These are phyloP conservation scores for Dasysyrphus albostriatus DNA, from an alignment of 2,888 invertebrate species.

Conservation along the genomic window DNA sequence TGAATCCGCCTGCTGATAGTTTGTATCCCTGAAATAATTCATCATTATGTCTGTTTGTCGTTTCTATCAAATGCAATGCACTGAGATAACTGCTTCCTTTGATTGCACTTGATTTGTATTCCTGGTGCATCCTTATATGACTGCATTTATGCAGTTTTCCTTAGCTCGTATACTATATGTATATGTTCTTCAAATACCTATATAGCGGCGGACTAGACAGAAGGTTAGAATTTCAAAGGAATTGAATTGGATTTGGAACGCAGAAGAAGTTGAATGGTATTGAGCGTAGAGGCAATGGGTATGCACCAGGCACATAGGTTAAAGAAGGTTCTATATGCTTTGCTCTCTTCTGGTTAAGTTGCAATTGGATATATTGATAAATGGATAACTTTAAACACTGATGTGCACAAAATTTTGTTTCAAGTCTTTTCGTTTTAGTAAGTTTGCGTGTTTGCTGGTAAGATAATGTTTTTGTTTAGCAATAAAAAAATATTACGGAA, in stretches of 20 bases:
- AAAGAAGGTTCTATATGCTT: constrained; percentile 4
- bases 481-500: too few species aligned
- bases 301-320: neutral
- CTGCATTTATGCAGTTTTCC: neutral
- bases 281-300: neutral
- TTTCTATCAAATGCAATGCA: constrained; percentile 56
- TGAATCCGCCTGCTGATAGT: constrained; percentile 42
- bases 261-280: constrained; percentile 20
- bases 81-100: constrained; percentile 62
- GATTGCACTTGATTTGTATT: constrained; percentile 67
- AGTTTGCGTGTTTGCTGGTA: too few species aligned
- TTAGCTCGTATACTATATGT: neutral
- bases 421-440: neutral
- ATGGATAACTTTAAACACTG: neutral
- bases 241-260: constrained; percentile 51
- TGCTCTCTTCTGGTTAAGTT: constrained; percentile 18
- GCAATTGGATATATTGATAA: constrained; percentile 40
- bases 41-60: constrained; percentile 70
- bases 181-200: neutral
- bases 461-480: too few species aligned
- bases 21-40: constrained; percentile 62
- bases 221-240: constrained; percentile 71
- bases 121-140: neutral
- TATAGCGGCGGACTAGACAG: constrained; percentile 49
- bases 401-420: neutral